Percentiles rank a stretch among this genome's conserved stretches.
These are phyloP conservation scores for Gasterosteus nipponicus DNA, from an alignment of 2,113 vertebrate species.

Conservation along the genomic window DNA sequence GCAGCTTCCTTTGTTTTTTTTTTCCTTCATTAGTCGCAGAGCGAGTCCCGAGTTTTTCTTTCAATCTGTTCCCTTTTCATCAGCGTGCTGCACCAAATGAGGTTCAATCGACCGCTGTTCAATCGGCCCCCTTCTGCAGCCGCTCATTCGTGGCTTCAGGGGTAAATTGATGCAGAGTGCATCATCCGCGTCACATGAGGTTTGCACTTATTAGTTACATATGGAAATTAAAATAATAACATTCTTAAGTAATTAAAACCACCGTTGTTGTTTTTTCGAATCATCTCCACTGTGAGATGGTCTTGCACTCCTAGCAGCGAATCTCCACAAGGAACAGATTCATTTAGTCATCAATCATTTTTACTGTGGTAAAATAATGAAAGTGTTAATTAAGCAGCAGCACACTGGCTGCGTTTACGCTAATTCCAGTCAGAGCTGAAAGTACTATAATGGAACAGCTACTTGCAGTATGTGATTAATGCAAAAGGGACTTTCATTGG, in stretches of 20 bases:
- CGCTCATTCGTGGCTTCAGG: constrained; percentile 7
- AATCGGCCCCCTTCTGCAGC: constrained; percentile 29
- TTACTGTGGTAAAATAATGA: neutral
- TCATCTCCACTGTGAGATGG: neutral
- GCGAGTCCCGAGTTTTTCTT: neutral
- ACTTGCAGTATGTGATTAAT: neutral
- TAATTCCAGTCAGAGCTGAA: constrained; percentile 13
- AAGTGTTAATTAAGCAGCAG: neutral
- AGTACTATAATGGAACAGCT: neutral
- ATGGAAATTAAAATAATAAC: constrained; percentile 18
- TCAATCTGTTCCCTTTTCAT: constrained; percentile 28
- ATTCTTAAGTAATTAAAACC: constrained; percentile 38
- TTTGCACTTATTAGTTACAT: constrained; percentile 16
- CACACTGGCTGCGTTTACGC: constrained; percentile 6
- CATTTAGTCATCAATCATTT: neutral
- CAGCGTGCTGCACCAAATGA: constrained; percentile 18
- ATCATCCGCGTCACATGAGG: constrained; percentile 17
- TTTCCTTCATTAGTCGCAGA: neutral
- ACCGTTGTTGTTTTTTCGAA: neutral
- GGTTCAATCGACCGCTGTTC: constrained; percentile 50
- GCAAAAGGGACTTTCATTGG: neutral
- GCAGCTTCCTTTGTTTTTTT: neutral
- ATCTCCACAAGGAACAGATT: constrained; percentile 5
- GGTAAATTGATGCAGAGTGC: neutral
- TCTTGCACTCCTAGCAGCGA: neutral